Base-by-base conservation (phyloP, 2,888 invertebrate genomes). In the Slavum lentiscoides region DNA sequence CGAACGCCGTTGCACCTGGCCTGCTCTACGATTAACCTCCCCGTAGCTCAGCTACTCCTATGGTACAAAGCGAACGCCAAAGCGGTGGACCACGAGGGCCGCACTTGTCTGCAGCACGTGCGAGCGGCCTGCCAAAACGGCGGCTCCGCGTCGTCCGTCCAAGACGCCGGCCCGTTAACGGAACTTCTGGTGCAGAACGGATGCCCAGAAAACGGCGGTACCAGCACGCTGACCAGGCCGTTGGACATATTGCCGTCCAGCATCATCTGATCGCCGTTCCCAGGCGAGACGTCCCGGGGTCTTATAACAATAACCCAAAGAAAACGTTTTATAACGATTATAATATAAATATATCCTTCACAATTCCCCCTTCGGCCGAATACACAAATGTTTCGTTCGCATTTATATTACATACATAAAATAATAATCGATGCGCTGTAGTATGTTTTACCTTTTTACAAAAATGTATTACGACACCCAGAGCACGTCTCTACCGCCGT, bases 61-160 rank as follows among this genome's bases (percentile, higher is more conserved):
- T 98, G 97, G 98, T 93, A 97, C 88, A 95, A 96, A 86, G 97
- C 96, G 83, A 96, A 96, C 87, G 94, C 96, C 0, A 93, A 93
- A 86, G 92, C 92, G 85, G 91, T 95, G 69, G 98, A 98, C 86
- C 92, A 93, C 84, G 94, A 94, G 86, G 94, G 93, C 23, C 89
- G 93, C 84, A 94, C 94, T 61, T 93, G 94, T 84, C 88, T 95
- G 86, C 92, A 92, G 83, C 93, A 94, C 85, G 95, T 94, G 4
- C 89, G 91, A 15, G 39, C 55, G 30, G 77, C 82, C 15, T 74
- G 72, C 53, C 68, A 61, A 1, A 75, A 30, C 49, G 81, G n/a
- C n/a, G n/a, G 82, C 23, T 72, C 82, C 49, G 49, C 49, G 49
- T 86, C 87, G 84, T 86, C 86, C 62, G 73, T 82, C 74, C 77